phyloP scores from a whole-genome alignment of 2,797 vertebrate species.

The Cryptoprocta ferox region DNA sequence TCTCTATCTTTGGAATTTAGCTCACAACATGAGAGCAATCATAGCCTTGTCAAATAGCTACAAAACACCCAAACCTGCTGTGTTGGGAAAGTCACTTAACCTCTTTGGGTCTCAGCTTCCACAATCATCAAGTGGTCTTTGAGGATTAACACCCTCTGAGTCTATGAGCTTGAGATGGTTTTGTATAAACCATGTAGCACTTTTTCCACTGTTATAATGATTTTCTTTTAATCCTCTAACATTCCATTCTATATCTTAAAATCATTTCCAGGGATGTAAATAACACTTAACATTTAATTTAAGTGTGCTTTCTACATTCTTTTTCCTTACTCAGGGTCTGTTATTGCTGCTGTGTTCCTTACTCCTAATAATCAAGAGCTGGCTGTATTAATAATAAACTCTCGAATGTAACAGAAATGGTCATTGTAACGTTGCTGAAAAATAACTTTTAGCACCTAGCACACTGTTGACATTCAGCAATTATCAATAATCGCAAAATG shows the following conservation, averaged over 20 bases:
- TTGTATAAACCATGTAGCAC: not conserved
- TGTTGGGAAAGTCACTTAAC: slow-evolving; percentile 42
- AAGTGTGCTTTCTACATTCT: not conserved
- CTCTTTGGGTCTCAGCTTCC: slow-evolving; percentile 2
- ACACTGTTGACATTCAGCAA: slow-evolving; percentile 39
- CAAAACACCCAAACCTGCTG: slow-evolving; percentile 61
- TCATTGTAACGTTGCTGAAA: slow-evolving; percentile 28
- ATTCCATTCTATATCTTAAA: not conserved
- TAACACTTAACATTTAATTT: not conserved
- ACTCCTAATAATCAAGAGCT: not conserved
- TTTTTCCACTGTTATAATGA: not conserved
- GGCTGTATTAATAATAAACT: slow-evolving; percentile 26
- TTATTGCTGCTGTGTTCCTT: not conserved
- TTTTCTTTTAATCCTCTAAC: slow-evolving; percentile 36
- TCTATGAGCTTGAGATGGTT: not conserved
- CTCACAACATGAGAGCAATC: slow-evolving; percentile 74
- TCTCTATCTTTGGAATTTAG: slow-evolving; percentile 60
- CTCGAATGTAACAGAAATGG: slow-evolving; percentile 35
- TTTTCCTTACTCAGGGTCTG: not conserved
- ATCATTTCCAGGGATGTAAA: slow-evolving; percentile 26
- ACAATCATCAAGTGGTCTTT: slow-evolving; percentile 35
- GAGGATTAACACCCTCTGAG: slow-evolving; percentile 43
- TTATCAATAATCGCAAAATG: slow-evolving; percentile 53
- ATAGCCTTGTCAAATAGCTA: slow-evolving; percentile 52
- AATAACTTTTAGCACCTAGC: slow-evolving; percentile 22